Conservation (phyloP, 2,113 vertebrate genomes). For the Siniperca knerii region DNA sequence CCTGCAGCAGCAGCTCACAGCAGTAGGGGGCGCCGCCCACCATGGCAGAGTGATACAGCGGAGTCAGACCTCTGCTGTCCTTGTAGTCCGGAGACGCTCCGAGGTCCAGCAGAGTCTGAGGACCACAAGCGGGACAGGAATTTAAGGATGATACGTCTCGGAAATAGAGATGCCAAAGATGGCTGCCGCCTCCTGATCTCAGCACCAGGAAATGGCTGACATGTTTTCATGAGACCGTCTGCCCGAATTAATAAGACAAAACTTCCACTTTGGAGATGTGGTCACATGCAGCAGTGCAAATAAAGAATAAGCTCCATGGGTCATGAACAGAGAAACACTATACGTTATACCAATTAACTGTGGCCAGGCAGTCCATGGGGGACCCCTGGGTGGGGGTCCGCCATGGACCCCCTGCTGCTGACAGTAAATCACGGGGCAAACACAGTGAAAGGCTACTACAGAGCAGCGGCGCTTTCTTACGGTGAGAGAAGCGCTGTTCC, state of each 20-base stretch:
- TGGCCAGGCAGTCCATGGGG: not conserved
- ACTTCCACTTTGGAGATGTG: not conserved
- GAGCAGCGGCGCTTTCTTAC: constrained; percentile 64
- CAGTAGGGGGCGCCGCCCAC: constrained; percentile 96
- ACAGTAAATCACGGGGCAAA: no score
- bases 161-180: not conserved
- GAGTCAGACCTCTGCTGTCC: constrained; percentile 95
- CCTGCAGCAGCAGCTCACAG: constrained; percentile 94
- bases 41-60: constrained; percentile 96
- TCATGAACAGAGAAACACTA: not conserved
- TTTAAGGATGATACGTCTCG: no score
- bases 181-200: not conserved
- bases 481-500: constrained; percentile 83
- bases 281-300: constrained; percentile 2
- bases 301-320: not conserved
- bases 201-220: not conserved
- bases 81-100: constrained; percentile 97
- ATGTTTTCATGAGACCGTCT: not conserved
- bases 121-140: not conserved
- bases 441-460: no score
- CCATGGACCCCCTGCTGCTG: not conserved
- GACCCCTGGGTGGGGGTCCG: no score
- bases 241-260: not conserved
- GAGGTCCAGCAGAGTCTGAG: constrained; percentile 93
- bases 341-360: not conserved